phyloP scores from a whole-genome alignment of 1,140 invertebrate genomes.

The Ganaspis sp. region DNA sequence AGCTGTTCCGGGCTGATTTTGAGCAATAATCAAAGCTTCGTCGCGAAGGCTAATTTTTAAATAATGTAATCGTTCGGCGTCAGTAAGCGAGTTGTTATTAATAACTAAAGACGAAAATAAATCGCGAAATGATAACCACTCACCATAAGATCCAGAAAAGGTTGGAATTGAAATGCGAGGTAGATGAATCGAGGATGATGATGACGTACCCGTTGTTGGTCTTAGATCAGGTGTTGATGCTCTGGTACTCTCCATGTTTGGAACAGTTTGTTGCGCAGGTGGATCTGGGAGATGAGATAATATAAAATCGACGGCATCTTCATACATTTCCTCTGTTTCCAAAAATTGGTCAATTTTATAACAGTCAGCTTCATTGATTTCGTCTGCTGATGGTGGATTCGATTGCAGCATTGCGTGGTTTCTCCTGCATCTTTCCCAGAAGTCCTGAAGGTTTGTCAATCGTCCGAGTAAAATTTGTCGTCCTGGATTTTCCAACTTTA shows the following conservation, averaged over 20 bases:
- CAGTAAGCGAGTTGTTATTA: not conserved
- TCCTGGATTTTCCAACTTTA: not conserved
- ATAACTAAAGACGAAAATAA: not conserved
- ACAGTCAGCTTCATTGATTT: not conserved
- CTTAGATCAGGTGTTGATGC: not conserved
- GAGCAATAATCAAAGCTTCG: slow-evolving; percentile 2
- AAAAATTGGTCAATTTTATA: not conserved
- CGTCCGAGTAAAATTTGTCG: not conserved
- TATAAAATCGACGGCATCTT: slow-evolving; percentile 12
- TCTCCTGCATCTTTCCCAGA: not conserved
- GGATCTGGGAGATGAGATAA: not conserved
- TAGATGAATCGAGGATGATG: not conserved
- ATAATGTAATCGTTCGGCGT: slow-evolving; percentile 4
- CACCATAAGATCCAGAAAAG: not conserved
- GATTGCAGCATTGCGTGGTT: not conserved
- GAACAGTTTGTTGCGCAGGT: not conserved
- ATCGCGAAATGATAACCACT: not conserved
- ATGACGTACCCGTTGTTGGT: not conserved
- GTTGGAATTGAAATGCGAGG: not conserved
- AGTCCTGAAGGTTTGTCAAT: not conserved
- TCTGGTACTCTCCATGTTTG: not conserved
- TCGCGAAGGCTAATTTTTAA: not conserved
- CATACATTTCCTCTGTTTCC: not conserved
- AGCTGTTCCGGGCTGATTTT: not conserved
- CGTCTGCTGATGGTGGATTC: not conserved